Conservation (phyloP, 2,797 vertebrate genomes). For the Prionace glauca region DNA sequence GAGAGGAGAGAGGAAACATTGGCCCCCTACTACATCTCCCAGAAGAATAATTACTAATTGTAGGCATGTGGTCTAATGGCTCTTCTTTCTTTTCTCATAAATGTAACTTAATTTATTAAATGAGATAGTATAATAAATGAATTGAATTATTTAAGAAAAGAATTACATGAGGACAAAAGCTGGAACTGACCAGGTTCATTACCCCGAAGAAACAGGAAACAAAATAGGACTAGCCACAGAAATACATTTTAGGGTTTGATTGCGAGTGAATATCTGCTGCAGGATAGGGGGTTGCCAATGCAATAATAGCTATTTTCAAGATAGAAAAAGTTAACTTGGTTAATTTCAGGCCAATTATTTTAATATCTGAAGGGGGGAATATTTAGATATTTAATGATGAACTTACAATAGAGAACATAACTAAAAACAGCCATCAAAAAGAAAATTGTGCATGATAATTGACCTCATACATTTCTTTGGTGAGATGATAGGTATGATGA, state of each 20-base stretch:
- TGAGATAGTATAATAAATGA: not conserved
- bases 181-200: not conserved
- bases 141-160: not conserved
- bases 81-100: not conserved
- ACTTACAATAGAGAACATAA: not conserved
- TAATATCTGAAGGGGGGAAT: not conserved
- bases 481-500: not conserved
- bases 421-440: not conserved
- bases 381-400: not conserved
- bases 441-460: not conserved
- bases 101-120: not conserved
- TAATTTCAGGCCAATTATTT: not conserved
- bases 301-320: not conserved
- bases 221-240: not conserved
- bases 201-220: not conserved
- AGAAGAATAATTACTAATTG: not conserved
- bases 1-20: not conserved
- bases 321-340: not conserved
- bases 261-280: not conserved
- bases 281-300: not conserved
- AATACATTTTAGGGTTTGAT: not conserved
- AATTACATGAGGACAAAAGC: not conserved
- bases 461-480: not conserved
- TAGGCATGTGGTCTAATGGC: no score
- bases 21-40: not conserved